Evolutionary conservation across 2,888 invertebrate species (phyloP).

Genomic region (Tortrix viridana): DNA sequence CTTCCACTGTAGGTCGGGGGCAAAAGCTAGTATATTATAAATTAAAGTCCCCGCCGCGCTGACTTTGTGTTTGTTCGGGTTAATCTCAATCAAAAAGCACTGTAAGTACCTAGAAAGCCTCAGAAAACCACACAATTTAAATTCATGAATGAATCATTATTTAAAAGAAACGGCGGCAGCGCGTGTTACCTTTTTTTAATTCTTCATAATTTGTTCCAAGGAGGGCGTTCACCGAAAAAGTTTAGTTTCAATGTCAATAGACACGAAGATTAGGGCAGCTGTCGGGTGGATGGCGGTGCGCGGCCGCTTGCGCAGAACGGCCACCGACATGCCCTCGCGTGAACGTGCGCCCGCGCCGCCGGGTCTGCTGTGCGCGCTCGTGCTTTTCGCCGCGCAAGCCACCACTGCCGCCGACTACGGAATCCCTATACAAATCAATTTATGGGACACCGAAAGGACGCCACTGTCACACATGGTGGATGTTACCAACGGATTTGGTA

Average conservation of each 20-base stretch:
- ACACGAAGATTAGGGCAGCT: slow-evolving; percentile 64
- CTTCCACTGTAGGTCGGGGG: too few relatives aligned
- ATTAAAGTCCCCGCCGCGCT: too few relatives aligned
- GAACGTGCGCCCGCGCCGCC: slow-evolving; percentile 57
- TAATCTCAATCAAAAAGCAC: too few relatives aligned
- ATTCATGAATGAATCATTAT: too few relatives aligned
- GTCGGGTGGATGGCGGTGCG: slow-evolving; percentile 46
- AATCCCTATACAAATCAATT: slow-evolving; percentile 73
- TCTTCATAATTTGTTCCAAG: too few relatives aligned
- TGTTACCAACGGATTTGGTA: slow-evolving; percentile 89
- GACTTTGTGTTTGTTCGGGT: too few relatives aligned
- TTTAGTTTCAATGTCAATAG: slow-evolving; percentile 66
- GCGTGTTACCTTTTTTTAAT: too few relatives aligned
- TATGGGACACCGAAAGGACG: slow-evolving; percentile 75
- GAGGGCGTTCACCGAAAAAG: slow-evolving; percentile 79
- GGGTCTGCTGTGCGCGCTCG: slow-evolving; percentile 43
- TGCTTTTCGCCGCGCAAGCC: slow-evolving; percentile 51
- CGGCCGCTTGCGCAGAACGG: slow-evolving; percentile 67
- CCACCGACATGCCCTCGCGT: slow-evolving; percentile 66
- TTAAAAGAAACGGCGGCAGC: too few relatives aligned
- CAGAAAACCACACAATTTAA: too few relatives aligned
- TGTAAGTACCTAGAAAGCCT: too few relatives aligned
- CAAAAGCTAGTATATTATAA: too few relatives aligned
- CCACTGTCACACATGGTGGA: slow-evolving; percentile 92
- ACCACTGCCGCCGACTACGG: slow-evolving; percentile 58